Conservation (phyloP, 2,888 invertebrate genomes). For the Pseudanteris insignis region DNA sequence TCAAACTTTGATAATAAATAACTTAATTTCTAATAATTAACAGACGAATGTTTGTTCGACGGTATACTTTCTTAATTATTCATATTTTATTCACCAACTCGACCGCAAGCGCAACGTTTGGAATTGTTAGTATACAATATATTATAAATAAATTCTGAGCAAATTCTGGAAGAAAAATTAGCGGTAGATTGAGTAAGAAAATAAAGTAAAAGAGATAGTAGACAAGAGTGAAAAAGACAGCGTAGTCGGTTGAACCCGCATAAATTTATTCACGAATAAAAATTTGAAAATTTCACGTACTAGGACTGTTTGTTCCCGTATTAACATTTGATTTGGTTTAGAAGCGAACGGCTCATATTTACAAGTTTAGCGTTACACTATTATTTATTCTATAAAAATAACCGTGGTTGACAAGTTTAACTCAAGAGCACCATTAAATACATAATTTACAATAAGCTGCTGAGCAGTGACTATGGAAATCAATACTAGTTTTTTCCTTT, state of each 20-base stretch:
- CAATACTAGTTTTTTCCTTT: conserved; percentile 17
- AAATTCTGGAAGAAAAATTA: no score
- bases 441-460: conserved; percentile 23
- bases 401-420: not conserved
- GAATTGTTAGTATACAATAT: conserved; percentile 23
- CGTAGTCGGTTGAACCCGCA: no score
- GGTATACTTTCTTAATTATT: not conserved
- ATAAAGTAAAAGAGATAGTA: no score
- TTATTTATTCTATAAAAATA: not conserved
- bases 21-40: conserved; percentile 7
- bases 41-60: conserved; percentile 3
- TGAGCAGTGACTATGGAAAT: conserved; percentile 29
- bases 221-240: no score
- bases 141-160: no score
- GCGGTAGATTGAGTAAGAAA: no score
- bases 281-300: no score
- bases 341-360: conserved; percentile 10
- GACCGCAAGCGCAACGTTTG: conserved; percentile 15
- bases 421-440: conserved; percentile 28
- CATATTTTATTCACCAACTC: conserved; percentile 1
- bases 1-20: conserved; percentile 16
- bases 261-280: no score
- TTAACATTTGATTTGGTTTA: conserved; percentile 16
- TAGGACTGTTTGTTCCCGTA: no score
- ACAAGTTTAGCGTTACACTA: conserved; percentile 3